Conservation (phyloP, 2,113 vertebrate species). For the Lophochroa leadbeateri region DNA sequence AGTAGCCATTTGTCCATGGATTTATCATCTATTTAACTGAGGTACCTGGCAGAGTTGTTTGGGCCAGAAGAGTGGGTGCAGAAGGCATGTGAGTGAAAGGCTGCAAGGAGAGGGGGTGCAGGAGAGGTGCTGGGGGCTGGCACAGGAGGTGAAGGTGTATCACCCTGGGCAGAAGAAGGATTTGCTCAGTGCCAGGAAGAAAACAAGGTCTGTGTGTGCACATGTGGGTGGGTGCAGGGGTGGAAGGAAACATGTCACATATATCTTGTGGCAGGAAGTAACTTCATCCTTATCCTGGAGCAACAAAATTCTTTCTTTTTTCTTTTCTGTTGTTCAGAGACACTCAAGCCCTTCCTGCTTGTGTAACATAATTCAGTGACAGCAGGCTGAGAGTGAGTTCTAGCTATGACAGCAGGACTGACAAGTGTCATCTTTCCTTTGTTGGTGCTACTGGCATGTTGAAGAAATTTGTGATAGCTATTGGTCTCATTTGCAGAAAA, state of each 20-base stretch:
- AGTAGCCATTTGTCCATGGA: not conserved
- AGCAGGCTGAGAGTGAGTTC: not conserved
- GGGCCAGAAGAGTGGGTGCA: not conserved
- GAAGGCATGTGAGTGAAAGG: not conserved
- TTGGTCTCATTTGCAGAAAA: not conserved
- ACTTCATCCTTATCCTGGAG: not conserved
- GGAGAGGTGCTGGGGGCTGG: not conserved
- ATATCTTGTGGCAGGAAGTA: not conserved
- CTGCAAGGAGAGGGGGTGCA: not conserved
- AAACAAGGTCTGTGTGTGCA: not conserved
- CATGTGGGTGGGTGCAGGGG: not conserved
- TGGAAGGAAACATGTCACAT: not conserved
- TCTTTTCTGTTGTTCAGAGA: not conserved
- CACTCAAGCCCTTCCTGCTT: not conserved
- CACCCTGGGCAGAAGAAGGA: not conserved
- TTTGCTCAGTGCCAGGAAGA: not conserved
- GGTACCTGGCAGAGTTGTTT: not conserved
- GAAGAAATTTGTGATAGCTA: not conserved
- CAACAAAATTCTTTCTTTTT: not conserved
- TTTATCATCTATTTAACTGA: not conserved
- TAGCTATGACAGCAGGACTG: not conserved
- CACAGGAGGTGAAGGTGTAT: not conserved
- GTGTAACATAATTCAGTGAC: not conserved
- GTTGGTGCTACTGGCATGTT: rapidly evolving
- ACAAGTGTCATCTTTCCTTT: not conserved